phyloP scores from a whole-genome alignment of 1,140 invertebrate species.

The Oryctes rhinoceros region DNA sequence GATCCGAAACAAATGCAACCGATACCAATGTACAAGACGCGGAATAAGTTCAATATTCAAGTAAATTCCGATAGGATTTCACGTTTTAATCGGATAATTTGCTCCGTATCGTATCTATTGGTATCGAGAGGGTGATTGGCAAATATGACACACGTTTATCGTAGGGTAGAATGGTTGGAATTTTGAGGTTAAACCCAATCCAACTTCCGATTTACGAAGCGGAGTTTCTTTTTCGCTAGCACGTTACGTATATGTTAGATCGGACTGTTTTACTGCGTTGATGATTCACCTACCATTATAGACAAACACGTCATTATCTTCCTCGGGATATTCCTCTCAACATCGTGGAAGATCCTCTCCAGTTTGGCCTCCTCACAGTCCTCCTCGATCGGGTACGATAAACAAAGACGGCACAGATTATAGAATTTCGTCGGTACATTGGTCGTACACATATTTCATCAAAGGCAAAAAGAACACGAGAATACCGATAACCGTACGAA shows the following conservation, averaged over 20 bases:
- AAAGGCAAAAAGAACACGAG: not conserved
- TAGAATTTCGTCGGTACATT: conserved; percentile 72
- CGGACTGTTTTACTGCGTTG: not conserved
- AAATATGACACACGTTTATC: no score
- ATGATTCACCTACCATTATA: conserved; percentile 61
- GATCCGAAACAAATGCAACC: no score
- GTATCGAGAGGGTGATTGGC: no score
- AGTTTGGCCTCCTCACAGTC: conserved; percentile 50
- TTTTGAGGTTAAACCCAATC: not conserved
- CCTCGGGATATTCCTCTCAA: conserved; percentile 57
- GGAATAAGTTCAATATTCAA: no score
- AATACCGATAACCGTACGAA: conserved; percentile 51
- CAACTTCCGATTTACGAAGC: not conserved
- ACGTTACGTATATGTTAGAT: not conserved
- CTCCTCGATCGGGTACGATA: conserved; percentile 54
- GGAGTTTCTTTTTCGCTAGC: no score
- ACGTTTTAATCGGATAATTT: no score
- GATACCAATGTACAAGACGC: no score
- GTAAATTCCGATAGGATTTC: no score
- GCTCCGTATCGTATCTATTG: no score
- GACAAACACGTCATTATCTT: conserved; percentile 64
- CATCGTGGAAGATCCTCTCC: conserved; percentile 51
- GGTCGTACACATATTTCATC: conserved; percentile 63
- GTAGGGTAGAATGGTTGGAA: not conserved
- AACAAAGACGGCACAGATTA: conserved; percentile 72